Conservation (phyloP, 2,113 vertebrate genomes). For the Epinephelus cyanopodus region DNA sequence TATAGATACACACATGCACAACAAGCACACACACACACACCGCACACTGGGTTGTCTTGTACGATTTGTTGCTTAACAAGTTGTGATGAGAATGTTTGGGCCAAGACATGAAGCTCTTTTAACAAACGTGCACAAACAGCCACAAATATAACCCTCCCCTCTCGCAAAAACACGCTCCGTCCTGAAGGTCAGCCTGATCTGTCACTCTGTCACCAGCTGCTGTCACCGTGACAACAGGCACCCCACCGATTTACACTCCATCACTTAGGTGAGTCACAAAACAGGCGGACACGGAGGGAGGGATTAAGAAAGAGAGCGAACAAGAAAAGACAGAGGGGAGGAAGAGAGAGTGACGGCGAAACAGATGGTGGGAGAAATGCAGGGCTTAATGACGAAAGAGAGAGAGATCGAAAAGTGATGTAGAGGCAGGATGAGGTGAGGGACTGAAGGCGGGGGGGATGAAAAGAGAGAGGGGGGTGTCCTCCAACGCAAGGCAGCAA, state of each 20-base stretch:
- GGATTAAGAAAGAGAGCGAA: constrained; percentile 37
- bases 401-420: constrained; percentile 53
- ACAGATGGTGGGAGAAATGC: constrained; percentile 58
- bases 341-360: constrained; percentile 25
- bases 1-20: constrained; percentile 35
- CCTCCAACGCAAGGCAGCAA: constrained; percentile 78
- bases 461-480: constrained; percentile 50
- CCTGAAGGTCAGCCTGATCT: constrained; percentile 79
- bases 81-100: constrained; percentile 11
- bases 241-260: constrained; percentile 77
- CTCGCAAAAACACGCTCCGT: constrained; percentile 17
- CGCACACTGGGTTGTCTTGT: neutral
- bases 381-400: constrained; percentile 48
- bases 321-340: constrained; percentile 29
- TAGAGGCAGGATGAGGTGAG: constrained; percentile 28
- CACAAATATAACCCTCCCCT: constrained; percentile 16
- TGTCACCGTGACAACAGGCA: constrained; percentile 81
- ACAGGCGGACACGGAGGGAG: constrained; percentile 33
- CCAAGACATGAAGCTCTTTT: neutral
- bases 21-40: neutral
- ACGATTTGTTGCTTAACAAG: constrained; percentile 10
- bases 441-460: neutral
- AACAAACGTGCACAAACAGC: constrained; percentile 26
- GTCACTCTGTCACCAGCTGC: constrained; percentile 77
- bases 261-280: constrained; percentile 71